These are phyloP conservation scores for Andrena bicolor DNA, from an alignment of 2,888 invertebrate genomes.

Conservation along the genomic window DNA sequence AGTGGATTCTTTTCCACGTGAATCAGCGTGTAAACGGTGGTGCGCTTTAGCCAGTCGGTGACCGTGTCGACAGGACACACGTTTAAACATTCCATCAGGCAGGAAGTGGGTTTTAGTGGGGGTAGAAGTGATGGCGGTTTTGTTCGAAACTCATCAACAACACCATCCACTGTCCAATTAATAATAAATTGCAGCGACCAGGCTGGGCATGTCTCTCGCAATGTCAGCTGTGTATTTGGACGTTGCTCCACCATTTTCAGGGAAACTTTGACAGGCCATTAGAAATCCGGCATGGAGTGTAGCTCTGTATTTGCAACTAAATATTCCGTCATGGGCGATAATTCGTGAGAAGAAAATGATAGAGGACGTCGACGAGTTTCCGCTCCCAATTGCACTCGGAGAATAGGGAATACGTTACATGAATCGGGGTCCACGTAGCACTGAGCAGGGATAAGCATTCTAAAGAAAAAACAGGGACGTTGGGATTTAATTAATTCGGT, in stretches of 20 bases:
- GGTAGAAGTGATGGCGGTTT: background rate
- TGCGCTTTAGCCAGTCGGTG: too few species aligned
- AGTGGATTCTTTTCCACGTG: too few species aligned
- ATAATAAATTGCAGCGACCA: background rate
- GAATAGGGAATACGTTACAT: background rate
- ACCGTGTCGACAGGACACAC: too few species aligned
- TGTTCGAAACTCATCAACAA: slow-evolving; percentile 9
- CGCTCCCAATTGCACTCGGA: background rate
- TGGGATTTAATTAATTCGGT: background rate
- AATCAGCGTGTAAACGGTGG: too few species aligned
- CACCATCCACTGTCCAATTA: background rate
- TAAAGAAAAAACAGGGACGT: background rate
- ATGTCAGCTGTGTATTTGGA: background rate
- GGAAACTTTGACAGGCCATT: background rate
- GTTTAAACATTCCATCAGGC: background rate
- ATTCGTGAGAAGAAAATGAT: background rate
- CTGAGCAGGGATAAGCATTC: background rate
- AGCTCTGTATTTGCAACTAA: background rate
- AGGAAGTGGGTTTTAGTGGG: background rate
- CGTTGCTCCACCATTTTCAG: background rate
- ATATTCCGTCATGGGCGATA: background rate
- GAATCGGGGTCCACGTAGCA: background rate
- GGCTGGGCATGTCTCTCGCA: background rate
- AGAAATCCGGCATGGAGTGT: background rate
- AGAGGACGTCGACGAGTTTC: background rate